phyloP scores from a whole-genome alignment of 2,797 vertebrate species.

The Emys orbicularis region DNA sequence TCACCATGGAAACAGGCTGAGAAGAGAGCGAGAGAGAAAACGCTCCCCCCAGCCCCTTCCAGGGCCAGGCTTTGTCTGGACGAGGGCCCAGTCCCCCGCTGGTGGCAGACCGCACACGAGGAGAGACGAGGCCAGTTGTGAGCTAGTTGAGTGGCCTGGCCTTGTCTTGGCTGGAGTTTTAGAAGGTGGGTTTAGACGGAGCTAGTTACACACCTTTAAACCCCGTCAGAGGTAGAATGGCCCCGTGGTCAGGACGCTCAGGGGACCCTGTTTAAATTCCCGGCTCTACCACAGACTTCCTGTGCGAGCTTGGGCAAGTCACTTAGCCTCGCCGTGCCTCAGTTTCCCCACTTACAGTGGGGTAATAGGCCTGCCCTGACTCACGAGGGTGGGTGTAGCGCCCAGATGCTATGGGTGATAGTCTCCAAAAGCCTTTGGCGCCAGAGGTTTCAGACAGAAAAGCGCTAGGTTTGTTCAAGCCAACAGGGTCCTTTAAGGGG shows the following conservation, averaged over 20 bases:
- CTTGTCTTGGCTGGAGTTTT: not conserved
- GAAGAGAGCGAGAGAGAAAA: slow-evolving; percentile 37
- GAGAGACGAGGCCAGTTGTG: not conserved
- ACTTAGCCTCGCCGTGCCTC: not conserved
- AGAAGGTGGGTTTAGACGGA: not conserved
- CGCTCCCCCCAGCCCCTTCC: slow-evolving; percentile 43
- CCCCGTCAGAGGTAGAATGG: not conserved
- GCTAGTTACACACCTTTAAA: not conserved
- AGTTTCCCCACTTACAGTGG: not conserved
- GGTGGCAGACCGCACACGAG: too few relatives aligned
- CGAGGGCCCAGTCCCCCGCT: not conserved
- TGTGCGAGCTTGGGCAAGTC: not conserved
- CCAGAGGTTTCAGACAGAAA: not conserved
- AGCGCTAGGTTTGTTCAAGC: not conserved
- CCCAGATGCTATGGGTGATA: too few relatives aligned
- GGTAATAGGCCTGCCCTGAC: too few relatives aligned
- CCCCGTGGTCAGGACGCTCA: not conserved
- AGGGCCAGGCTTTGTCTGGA: slow-evolving; percentile 40
- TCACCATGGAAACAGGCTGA: slow-evolving; percentile 72
- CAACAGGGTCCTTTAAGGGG: not conserved
- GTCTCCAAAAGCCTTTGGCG: too few relatives aligned
- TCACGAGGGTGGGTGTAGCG: too few relatives aligned
- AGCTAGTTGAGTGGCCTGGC: not conserved
- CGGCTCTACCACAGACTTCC: not conserved
- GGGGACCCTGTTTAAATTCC: too few relatives aligned